Base-by-base conservation (phyloP, 1,140 invertebrate genomes). In the Atopsyche davidsoni region DNA sequence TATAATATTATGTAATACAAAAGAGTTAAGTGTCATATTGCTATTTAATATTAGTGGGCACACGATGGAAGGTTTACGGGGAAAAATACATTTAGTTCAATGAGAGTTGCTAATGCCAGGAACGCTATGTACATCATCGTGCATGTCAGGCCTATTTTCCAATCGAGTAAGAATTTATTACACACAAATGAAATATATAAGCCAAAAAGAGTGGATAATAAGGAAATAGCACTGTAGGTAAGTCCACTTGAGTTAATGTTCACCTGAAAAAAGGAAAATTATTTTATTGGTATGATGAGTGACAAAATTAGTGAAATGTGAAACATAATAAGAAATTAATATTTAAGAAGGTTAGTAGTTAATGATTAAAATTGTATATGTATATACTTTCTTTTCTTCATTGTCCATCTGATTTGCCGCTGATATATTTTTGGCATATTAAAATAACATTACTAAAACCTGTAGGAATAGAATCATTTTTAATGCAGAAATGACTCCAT, bases 31-130 rank as follows among this genome's bases (percentile, higher is more conserved):
- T n/a, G n/a, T n/a, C n/a, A n/a, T n/a, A n/a, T n/a, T n/a, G n/a
- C n/a, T n/a, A n/a, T n/a, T n/a, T n/a, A 11, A 35, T 11, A 21
- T 50, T 52, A 64, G 54, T 72, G 69, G 13, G 60, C 53, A 48
- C 89, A 92, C 24, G 86, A 85, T 45, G 87, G 87, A 48, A 89
- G 68, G 72, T 92, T 91, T 46, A 91, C 87, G 51, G 74, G 77
- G 69, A 92, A 90, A 75, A 92, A 89, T 49, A 88, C 82, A 69
- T 92, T 91, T 47, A 92, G 74, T 72, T 92, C 89, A 57, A 91
- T 89, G 41, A 92, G 76, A 45, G 82, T 82, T 34, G 89, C 87
- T 53, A 92, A 72, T 40, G 86, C 73, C 42, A 92, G 72, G 62
- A 89, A 92, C 13, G 82, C 78, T 32, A 77, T 74, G 69, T 92